phyloP scores from a whole-genome alignment of 2,888 invertebrate genomes.

The Napeogenes sylphis region DNA sequence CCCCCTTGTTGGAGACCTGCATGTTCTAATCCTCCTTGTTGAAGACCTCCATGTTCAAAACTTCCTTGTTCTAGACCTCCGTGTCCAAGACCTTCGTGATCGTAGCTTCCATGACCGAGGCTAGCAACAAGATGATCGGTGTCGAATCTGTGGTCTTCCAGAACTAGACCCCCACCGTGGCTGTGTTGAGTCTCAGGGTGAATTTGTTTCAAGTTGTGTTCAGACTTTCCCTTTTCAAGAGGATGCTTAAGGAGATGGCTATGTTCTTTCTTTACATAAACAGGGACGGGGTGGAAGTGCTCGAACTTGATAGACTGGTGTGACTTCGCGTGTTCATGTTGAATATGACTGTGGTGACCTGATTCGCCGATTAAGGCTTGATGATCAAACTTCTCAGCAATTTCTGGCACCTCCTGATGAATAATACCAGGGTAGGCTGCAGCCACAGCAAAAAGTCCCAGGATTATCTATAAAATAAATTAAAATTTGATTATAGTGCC shows the following conservation, averaged over 20 bases:
- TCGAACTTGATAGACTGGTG: slow-evolving; percentile 84
- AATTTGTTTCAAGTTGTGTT: slow-evolving; percentile 77
- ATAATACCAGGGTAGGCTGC: slow-evolving; percentile 67
- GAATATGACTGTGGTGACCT: slow-evolving; percentile 78
- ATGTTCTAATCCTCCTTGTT: slow-evolving; percentile 30
- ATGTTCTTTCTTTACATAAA: slow-evolving; percentile 83
- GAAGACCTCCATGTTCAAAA: slow-evolving; percentile 39
- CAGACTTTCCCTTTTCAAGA: slow-evolving; percentile 79
- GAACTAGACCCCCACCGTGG: slow-evolving; percentile 77
- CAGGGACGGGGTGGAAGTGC: slow-evolving; percentile 83
- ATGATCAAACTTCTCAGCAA: slow-evolving; percentile 61
- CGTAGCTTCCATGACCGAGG: slow-evolving; percentile 45
- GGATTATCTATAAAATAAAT: slow-evolving; percentile 59
- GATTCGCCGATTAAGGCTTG: slow-evolving; percentile 65
- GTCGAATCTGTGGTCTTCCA: slow-evolving; percentile 77
- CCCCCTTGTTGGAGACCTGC: slow-evolving; percentile 46
- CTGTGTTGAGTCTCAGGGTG: slow-evolving; percentile 79
- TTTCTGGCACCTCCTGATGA: slow-evolving; percentile 64
- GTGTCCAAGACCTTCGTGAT: slow-evolving; percentile 47
- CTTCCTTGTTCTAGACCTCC: slow-evolving; percentile 48
- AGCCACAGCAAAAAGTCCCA: slow-evolving; percentile 69
- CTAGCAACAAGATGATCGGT: slow-evolving; percentile 55
- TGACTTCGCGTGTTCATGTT: slow-evolving; percentile 82
- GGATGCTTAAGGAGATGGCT: slow-evolving; percentile 81
- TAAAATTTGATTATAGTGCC: slow-evolving; percentile 25